These are phyloP conservation scores for Limnephilus lunatus DNA, from an alignment of 2,888 invertebrate species.

Conservation along the genomic window DNA sequence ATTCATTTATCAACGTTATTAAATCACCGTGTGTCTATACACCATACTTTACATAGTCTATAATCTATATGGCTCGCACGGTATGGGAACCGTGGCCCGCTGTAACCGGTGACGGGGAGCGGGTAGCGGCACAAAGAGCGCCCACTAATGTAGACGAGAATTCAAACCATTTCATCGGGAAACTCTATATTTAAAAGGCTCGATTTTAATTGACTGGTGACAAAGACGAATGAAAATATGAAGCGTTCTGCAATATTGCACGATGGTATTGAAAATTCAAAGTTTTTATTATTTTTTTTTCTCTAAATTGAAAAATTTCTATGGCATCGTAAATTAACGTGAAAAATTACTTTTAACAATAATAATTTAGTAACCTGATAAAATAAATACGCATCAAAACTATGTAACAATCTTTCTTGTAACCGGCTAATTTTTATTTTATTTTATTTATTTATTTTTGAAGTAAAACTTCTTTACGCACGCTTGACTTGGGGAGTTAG, in stretches of 20 bases:
- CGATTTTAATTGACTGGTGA: not conserved
- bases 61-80: not conserved
- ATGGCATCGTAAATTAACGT: too few species aligned
- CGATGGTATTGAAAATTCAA: not conserved
- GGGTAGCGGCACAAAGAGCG: not conserved
- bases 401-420: too few species aligned
- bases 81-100: not conserved
- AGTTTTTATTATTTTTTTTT: not conserved
- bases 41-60: not conserved
- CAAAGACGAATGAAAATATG: not conserved
- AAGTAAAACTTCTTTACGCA: too few species aligned
- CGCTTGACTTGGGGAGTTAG: too few species aligned
- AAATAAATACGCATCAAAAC: too few species aligned
- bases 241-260: not conserved
- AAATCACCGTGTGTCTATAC: slow-evolving; percentile 48
- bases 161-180: not conserved
- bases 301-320: too few species aligned
- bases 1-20: slow-evolving; percentile 61
- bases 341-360: too few species aligned
- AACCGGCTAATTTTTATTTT: too few species aligned
- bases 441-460: too few species aligned
- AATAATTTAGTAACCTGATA: too few species aligned
- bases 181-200: not conserved
- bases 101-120: not conserved
- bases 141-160: slow-evolving; percentile 17